phyloP scores from a whole-genome alignment of 2,113 vertebrate species.

The Oreochromis spilurus region DNA sequence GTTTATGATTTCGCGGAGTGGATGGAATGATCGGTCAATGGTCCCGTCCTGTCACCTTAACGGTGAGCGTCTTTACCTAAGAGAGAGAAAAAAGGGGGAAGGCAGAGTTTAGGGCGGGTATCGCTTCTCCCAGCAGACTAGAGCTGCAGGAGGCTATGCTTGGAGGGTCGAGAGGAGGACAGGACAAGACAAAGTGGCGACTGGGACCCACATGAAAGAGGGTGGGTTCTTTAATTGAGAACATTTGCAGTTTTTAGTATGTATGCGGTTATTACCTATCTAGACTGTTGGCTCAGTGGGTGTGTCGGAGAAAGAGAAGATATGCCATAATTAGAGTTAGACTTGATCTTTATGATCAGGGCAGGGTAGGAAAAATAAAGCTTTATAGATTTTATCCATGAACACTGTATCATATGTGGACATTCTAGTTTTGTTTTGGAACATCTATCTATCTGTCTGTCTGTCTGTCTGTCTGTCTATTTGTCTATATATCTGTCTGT shows the following conservation, averaged over 20 bases:
- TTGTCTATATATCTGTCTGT: not conserved
- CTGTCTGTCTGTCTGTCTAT: not conserved
- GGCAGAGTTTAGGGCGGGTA: conserved; percentile 42
- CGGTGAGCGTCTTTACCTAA: not conserved
- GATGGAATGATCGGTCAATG: not conserved
- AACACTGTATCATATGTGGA: not conserved
- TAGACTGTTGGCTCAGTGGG: not conserved
- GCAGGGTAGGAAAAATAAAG: not conserved
- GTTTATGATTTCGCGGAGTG: not conserved
- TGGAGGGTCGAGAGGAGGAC: not conserved
- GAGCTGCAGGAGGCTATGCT: conserved; percentile 30
- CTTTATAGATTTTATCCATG: not conserved
- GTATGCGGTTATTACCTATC: not conserved
- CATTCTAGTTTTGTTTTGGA: not conserved
- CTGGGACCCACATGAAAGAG: not conserved
- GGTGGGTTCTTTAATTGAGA: conserved; percentile 22
- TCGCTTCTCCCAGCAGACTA: conserved; percentile 38
- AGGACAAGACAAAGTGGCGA: not conserved
- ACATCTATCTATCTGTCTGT: not conserved
- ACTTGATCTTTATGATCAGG: not conserved
- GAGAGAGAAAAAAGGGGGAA: not conserved
- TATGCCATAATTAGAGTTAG: not conserved
- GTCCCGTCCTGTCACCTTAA: conserved; percentile 15
- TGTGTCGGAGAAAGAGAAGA: not conserved
- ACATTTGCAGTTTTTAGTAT: conserved; percentile 13